Base-by-base conservation (phyloP, 1,140 invertebrate species). In the Melanaphis sacchari region DNA sequence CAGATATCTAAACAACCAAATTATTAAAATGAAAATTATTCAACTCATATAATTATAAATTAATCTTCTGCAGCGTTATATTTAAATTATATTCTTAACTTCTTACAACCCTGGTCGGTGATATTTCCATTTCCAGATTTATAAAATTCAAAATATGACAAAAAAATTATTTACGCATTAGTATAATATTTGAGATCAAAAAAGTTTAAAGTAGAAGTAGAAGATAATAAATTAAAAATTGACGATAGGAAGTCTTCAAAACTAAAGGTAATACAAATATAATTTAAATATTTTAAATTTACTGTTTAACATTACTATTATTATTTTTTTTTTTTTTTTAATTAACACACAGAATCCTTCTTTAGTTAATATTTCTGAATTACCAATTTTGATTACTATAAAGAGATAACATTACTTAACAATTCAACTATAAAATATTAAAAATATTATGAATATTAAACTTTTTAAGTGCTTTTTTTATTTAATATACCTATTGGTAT, bases 251-350 rank as follows among this genome's bases (percentile, higher is more conserved):
- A 31, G 4, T 76, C 59, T n/a, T 76, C 24, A 31, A 66, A 31
- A 31, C 15, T 15, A n/a, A n/a, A 49, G 15, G 3, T n/a, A 76
- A 76, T 76, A 76, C n/a, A 76, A 76, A 76, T 76, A 36, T 4
- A 76, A 76, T 76, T 76, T 76, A n/a, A 76, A 76, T 76, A 76
- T 76, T 76, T 66, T 76, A 76, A n/a, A n/a, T 76, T n/a, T 76
- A 26, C 8, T 8, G 1, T 54, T 54, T 54, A 66, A 31, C 31
- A 31, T 59, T 59, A 52, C 15, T 59, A 59, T 59, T 31, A 59
- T 59, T 31, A 11, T 66, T 66, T 18, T 76, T 1, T 66, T 76
- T n/a, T 66, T 66, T 15, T 66, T 31, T 66, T 15, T 3, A 31
- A 66, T 31, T 66, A n/a, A 66, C 59, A n/a, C n/a, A 66, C 4